Evolutionary conservation across 2,797 vertebrate species (phyloP).

Genomic region (Brachyrhaphis roseni): DNA sequence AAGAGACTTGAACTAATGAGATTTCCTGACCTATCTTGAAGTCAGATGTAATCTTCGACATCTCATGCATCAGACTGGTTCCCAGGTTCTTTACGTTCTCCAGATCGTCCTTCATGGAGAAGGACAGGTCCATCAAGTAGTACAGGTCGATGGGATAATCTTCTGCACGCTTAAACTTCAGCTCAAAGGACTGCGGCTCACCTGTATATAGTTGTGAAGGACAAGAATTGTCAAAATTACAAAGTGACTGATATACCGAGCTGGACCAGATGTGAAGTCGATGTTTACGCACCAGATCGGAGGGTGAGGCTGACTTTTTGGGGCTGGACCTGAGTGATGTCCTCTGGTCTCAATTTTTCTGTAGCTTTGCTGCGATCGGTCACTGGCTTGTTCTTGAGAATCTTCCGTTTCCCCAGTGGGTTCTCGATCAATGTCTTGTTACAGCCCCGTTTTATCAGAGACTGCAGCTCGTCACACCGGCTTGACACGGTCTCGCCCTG

Average conservation of each 20-base stretch:
- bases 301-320: constrained; percentile 89
- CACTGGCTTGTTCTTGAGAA: constrained; percentile 82
- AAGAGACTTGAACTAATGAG: neutral
- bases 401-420: constrained; percentile 80
- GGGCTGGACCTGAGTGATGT: constrained; percentile 97
- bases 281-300: constrained; percentile 84
- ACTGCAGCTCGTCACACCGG: constrained; percentile 91
- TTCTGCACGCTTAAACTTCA: constrained; percentile 96
- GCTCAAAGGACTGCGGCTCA: constrained; percentile 89
- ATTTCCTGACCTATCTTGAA: constrained; percentile 91
- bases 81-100: constrained; percentile 98
- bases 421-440: constrained; percentile 84
- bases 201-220: constrained; percentile 71
- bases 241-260: neutral
- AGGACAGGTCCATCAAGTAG: constrained; percentile 99
- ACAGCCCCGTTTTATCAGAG: constrained; percentile 89
- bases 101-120: constrained; percentile 98
- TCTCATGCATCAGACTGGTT: constrained; percentile 91
- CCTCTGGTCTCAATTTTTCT: constrained; percentile 84
- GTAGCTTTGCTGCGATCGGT: constrained; percentile 87
- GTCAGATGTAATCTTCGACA: constrained; percentile 94
- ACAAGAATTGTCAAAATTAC: neutral
- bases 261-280: neutral
- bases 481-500: constrained; percentile 95
- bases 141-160: constrained; percentile 98